A percentile compares a stretch with the other conserved stretches of the same genome.
phyloP scores from a whole-genome alignment of 2,888 invertebrate species.

The Tachystola acroxantha region DNA sequence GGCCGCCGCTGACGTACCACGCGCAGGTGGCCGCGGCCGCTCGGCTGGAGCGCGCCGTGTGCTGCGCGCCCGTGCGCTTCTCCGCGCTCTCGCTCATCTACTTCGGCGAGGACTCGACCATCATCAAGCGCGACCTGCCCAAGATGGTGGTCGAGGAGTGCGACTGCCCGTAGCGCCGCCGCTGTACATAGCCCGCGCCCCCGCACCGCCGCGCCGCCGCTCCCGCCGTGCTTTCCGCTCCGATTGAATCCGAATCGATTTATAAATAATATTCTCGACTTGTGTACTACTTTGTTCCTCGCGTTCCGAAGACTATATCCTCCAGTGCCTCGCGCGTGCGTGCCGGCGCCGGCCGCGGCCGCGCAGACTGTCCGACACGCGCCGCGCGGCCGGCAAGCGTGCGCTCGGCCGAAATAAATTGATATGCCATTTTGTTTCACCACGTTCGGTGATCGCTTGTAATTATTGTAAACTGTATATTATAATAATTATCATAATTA shows the following conservation, averaged over 20 bases:
- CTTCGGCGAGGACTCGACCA: constrained; percentile 92
- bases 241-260: constrained; percentile 71
- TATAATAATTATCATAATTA: constrained; percentile 78
- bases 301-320: constrained; percentile 78
- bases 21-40: constrained; percentile 95
- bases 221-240: constrained; percentile 64
- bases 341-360: constrained; percentile 17
- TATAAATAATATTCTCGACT: constrained; percentile 76
- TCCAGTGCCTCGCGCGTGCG: constrained; percentile 32
- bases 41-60: constrained; percentile 91
- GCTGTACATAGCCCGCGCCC: constrained; percentile 48
- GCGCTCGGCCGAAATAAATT: constrained; percentile 63
- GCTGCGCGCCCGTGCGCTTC: constrained; percentile 95
- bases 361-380: not conserved
- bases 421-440: constrained; percentile 77
- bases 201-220: constrained; percentile 26
- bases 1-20: constrained; percentile 89
- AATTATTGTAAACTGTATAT: constrained; percentile 79
- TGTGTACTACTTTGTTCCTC: constrained; percentile 78
- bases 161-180: constrained; percentile 87
- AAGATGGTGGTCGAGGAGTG: constrained; percentile 98
- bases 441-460: constrained; percentile 78
- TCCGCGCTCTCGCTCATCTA: constrained; percentile 95
- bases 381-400: constrained; percentile 32
- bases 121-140: constrained; percentile 95